Evolutionary conservation across 1,140 invertebrate genomes (phyloP).

Genomic region (Archegozetes longisetosus): DNA sequence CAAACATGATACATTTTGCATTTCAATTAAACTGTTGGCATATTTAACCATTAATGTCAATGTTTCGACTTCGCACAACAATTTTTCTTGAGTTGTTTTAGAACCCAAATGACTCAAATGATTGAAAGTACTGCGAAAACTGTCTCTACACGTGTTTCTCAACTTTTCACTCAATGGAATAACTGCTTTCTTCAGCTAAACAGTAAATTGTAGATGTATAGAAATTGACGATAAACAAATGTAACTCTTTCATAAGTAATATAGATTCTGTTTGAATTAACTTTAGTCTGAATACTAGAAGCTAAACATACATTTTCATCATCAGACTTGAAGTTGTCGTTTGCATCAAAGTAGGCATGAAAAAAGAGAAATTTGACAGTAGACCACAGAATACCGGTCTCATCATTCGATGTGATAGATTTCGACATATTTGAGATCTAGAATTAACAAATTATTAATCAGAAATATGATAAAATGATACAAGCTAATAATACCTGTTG

Average conservation of each 20-base stretch:
- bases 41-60: conserved; percentile 5
- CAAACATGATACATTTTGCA: not conserved
- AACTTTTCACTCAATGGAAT: conserved; percentile 4
- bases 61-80: not conserved
- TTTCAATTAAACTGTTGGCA: not conserved
- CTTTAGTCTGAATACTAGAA: too few relatives aligned
- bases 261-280: too few relatives aligned
- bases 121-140: not conserved
- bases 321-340: not conserved
- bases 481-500: conserved; percentile 12
- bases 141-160: not conserved
- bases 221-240: not conserved
- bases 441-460: not conserved
- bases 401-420: not conserved
- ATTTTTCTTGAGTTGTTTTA: conserved; percentile 1
- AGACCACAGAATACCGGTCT: not conserved
- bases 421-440: not conserved
- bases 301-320: not conserved
- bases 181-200: not conserved
- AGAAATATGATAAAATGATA: not conserved
- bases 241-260: too few relatives aligned
- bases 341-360: conserved; percentile 5
- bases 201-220: not conserved
- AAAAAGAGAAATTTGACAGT: conserved; percentile 3
- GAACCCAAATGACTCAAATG: not conserved